Base-by-base conservation (phyloP, 1,140 invertebrate genomes). In the Drosophila sturtevanti region DNA sequence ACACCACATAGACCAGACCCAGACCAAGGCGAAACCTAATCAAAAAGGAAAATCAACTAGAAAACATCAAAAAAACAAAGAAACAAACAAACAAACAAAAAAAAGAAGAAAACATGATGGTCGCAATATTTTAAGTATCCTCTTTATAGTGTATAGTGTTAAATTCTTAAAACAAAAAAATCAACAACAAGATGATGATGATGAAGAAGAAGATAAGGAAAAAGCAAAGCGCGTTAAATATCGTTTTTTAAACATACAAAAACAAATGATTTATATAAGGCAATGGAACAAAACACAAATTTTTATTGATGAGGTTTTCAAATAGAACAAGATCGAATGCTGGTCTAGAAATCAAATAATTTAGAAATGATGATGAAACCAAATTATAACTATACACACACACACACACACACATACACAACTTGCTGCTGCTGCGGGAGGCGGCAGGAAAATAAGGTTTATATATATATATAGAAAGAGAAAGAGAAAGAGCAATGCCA, bases 101-200 rank as follows among this genome's bases (percentile, higher is more conserved):
- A 79, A 89, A 61, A 65, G 73, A 87, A 76, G 56, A 75, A 73
- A 81, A 89, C 80, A 84, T 72, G 84, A 87, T 82, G 82, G 82
- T 87, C 82, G 82, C 82, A 87, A 87, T 87, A 87, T 70, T 75
- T 87, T 87, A 87, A 87, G 82, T 76, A 86, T 70, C 84, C 67
- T 89, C 79, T 87, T 87, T 72, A 77, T 87, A 87, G 84, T 87
- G 82, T 87, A 87, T 87, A 87, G 82, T 87, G 82, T 87, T 87
- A 87, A 86, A 76, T 63, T 75, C 63, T 63, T 63, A 63, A 78
- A 68, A 68, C 37, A 67, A 85, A 84, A 79, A 61, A 71, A 79
- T 65, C 14, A 41, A 37, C 21, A 12, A 63, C 18, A 27, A 18
- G 11, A 34, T 12, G 3, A 52, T 56, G 2, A 35, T 21, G 3